Evolutionary conservation across 2,113 vertebrate species (phyloP).

Genomic region (Microcebus murinus): DNA sequence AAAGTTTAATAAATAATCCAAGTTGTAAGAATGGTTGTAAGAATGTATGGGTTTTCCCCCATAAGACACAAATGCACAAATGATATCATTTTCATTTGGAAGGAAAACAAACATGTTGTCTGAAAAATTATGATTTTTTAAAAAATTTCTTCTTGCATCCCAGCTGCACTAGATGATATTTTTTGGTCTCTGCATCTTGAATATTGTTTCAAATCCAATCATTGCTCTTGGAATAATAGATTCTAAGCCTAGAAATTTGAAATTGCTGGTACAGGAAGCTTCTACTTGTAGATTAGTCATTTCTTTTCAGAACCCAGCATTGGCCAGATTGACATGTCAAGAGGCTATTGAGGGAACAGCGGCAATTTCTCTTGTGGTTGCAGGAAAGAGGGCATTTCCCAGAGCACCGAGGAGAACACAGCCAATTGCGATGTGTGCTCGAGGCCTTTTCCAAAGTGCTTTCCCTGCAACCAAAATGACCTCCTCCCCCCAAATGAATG

Average conservation of each 20-base stretch:
- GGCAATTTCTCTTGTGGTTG: background rate
- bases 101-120: background rate
- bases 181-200: background rate
- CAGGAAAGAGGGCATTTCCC: background rate
- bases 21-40: background rate
- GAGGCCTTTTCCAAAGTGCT: background rate
- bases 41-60: background rate
- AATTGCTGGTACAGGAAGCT: background rate
- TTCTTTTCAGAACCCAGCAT: background rate
- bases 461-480: background rate
- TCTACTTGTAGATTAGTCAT: background rate
- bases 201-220: background rate
- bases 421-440: background rate
- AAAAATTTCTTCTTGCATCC: background rate
- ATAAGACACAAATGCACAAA: background rate
- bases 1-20: background rate
- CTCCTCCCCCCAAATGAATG: background rate
- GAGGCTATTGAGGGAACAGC: background rate
- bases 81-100: background rate
- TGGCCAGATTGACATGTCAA: background rate
- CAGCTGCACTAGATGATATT: background rate
- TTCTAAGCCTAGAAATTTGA: background rate
- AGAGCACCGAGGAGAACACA: background rate
- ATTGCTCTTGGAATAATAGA: background rate
- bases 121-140: constrained; percentile 11